A percentile compares a stretch with the other conserved stretches of the same genome.
Evolutionary conservation across 2,797 vertebrate species (phyloP).

Genomic region (Tenualosa thibaudeaui): DNA sequence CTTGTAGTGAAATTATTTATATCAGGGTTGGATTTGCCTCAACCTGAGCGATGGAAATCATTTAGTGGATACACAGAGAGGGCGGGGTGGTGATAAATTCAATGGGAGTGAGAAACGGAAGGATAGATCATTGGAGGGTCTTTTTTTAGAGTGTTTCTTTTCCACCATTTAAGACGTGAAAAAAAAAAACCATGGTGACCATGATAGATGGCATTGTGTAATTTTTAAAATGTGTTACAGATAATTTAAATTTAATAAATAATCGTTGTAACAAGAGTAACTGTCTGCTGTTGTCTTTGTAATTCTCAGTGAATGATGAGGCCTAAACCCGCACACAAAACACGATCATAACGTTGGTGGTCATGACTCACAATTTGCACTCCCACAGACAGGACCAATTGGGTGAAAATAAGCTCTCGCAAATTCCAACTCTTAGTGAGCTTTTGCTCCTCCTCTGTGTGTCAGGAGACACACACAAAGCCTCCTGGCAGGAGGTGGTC

Average conservation of each 20-base stretch:
- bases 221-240: slow-evolving; percentile 85
- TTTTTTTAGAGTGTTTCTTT: slow-evolving; percentile 77
- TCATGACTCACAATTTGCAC: slow-evolving; percentile 12
- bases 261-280: slow-evolving; percentile 80
- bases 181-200: slow-evolving; percentile 67
- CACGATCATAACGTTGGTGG: neutral
- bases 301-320: neutral
- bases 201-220: slow-evolving; percentile 78
- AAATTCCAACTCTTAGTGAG: neutral
- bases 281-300: slow-evolving; percentile 46
- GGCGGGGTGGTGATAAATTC: slow-evolving; percentile 50
- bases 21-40: slow-evolving; percentile 71
- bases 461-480: neutral
- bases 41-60: slow-evolving; percentile 65
- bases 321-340: neutral
- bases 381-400: neutral
- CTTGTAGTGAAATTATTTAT: slow-evolving; percentile 50
- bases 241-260: slow-evolving; percentile 89
- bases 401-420: neutral
- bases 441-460: too few species aligned
- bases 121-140: slow-evolving; percentile 34
- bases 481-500: slow-evolving; percentile 13
- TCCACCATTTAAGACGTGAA: slow-evolving; percentile 70
- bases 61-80: slow-evolving; percentile 54
- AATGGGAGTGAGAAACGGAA: slow-evolving; percentile 29